Evolutionary conservation across 2,888 invertebrate species (phyloP), one percentile per base, ranked within the genome.

Genomic region (Hypercompe scribonia): DNA sequence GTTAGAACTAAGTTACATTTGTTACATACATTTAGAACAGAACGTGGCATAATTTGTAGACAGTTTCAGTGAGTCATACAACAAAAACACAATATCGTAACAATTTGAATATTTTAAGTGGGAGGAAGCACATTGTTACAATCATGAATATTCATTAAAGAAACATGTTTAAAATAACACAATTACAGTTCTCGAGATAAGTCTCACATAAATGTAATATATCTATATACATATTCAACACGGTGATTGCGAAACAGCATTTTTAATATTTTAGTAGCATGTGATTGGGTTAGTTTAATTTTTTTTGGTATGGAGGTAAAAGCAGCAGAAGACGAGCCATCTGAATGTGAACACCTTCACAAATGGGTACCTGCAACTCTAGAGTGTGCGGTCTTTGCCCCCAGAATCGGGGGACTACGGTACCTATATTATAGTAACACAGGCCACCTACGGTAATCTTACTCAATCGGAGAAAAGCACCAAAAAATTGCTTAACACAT

Each of bases 61-160:
- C 13, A 31, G 15, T 24, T 24, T 50, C 50, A 50, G 54, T 70
- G 42, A 71, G 50, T 73, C 46, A 72, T 68, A 72, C 63, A 24
- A 68, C 31, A 11, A 31, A 61, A 31, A 33, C 46, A 69, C 64
- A 73, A 73, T 76, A 74, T 64, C 33, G 65, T 67, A 75, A 69
- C 50, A 50, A 70, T 42, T 34, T 5, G 71, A 78, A 46, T 50
- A 15, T 2, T 54, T 67, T 39, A n/a, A 39, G 81, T 82, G 77
- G 71, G 69, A 72, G 64, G 72, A 42, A n/a, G 8, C n/a, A 63
- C 73, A 70, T 75, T 76, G 54, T 61, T 28, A 5, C 8, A 50
- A 8, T 50, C 58, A 61, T 61, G 28, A 61, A 61, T 74, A 73
- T 77, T 68, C 34, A 68, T 72, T 24, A 24, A 65, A 76, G 68